Evolutionary conservation across 2,888 invertebrate genomes (phyloP).

Genomic region (Heteropelma amictum): DNA sequence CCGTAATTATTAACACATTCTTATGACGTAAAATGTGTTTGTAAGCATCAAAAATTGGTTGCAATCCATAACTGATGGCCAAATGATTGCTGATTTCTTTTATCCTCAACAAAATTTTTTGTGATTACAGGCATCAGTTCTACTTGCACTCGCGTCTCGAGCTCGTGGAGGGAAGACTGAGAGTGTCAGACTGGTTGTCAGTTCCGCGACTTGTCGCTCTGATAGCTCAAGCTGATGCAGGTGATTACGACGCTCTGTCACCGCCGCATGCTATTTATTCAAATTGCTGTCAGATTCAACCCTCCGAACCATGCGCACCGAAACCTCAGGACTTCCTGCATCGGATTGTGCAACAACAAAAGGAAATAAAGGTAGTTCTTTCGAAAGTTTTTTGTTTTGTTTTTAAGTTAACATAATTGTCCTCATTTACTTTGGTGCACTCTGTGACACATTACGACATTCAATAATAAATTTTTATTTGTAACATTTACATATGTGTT

Average conservation of each 20-base stretch:
- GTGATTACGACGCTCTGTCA: constrained; percentile 83
- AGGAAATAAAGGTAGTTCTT: constrained; percentile 79
- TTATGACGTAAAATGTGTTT: no score
- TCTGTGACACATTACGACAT: neutral
- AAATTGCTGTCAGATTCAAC: constrained; percentile 83
- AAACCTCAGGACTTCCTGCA: constrained; percentile 83
- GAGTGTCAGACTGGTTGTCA: constrained; percentile 84
- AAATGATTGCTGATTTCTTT: neutral
- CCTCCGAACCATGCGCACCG: constrained; percentile 79
- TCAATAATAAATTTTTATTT: neutral
- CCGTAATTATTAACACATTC: no score
- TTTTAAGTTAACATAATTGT: neutral
- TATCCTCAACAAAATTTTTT: constrained; percentile 16
- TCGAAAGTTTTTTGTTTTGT: neutral
- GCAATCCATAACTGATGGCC: no score
- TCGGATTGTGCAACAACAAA: constrained; percentile 83
- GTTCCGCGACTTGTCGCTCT: constrained; percentile 87
- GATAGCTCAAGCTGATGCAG: constrained; percentile 86
- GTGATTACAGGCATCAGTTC: constrained; percentile 85
- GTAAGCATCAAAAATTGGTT: no score
- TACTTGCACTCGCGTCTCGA: constrained; percentile 91
- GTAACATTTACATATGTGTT: no score
- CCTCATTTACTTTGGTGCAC: neutral
- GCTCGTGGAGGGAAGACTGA: constrained; percentile 85
- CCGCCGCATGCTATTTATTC: constrained; percentile 82